Evolutionary conservation across 1,140 invertebrate species (phyloP).

Genomic region (Diuraphis noxia): DNA sequence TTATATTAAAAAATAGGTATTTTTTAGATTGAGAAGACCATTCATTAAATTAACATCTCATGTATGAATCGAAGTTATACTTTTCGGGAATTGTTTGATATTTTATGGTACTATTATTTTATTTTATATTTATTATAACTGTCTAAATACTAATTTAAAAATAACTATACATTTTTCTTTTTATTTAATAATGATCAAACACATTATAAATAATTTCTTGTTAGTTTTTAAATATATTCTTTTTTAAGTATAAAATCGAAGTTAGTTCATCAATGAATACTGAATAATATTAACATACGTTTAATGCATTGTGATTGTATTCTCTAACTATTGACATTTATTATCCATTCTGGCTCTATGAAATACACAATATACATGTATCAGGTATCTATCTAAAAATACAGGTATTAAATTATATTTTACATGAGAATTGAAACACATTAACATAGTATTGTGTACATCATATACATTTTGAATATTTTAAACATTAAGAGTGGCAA

Average conservation of each 20-base stretch:
- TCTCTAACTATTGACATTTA: neutral
- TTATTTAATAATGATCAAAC: neutral
- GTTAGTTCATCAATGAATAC: neutral
- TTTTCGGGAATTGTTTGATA: neutral
- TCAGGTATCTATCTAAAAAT: neutral
- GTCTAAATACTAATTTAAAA: neutral
- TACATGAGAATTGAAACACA: conserved; percentile 1
- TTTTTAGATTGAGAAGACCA: neutral
- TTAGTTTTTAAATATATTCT: neutral
- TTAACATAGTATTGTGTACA: neutral
- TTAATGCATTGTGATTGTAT: neutral
- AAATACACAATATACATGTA: neutral
- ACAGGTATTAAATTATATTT: neutral
- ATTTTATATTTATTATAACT: neutral
- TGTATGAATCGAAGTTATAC: neutral
- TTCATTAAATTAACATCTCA: neutral
- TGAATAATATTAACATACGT: neutral
- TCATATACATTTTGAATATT: neutral
- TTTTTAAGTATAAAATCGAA: neutral
- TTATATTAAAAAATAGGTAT: no score
- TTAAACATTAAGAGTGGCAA: neutral
- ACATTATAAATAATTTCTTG: neutral
- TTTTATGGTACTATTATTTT: neutral
- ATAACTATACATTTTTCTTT: neutral
- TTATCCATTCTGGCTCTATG: neutral